phyloP scores from a whole-genome alignment of 1,140 invertebrate species.

The Pseudomyrmex pallidus region DNA sequence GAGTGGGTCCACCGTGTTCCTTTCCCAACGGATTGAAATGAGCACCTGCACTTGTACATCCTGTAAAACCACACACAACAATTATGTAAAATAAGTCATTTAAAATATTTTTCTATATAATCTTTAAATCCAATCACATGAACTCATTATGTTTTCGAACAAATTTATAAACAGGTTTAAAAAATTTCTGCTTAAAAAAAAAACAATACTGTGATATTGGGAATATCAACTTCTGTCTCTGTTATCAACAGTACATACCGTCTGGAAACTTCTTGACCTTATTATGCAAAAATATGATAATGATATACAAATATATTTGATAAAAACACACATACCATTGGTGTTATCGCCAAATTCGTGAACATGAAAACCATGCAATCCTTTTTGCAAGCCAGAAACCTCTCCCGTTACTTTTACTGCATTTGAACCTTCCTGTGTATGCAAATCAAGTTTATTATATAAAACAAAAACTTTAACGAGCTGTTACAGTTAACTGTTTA shows the following conservation, averaged over 20 bases:
- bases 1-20: constrained; percentile 93
- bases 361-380: constrained; percentile 97
- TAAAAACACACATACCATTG: constrained; percentile 87
- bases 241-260: no score
- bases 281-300: not conserved
- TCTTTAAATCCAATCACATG: not conserved
- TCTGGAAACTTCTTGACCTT: no score
- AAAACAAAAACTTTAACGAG: constrained; percentile 3
- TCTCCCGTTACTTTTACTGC: constrained; percentile 90
- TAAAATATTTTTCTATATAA: not conserved
- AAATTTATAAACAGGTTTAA: not conserved
- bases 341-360: constrained; percentile 99
- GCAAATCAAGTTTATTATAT: constrained; percentile 42
- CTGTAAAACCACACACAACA: constrained; percentile 80
- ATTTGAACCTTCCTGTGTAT: constrained; percentile 81
- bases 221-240: no score
- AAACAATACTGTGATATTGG: no score
- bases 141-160: not conserved
- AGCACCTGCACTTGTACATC: constrained; percentile 97
- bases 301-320: not conserved
- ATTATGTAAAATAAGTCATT: not conserved
- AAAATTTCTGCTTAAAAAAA: not conserved
- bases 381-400: constrained; percentile 89
- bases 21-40: constrained; percentile 97
- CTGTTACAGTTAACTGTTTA: not conserved